These are phyloP conservation scores for Steinernema feltiae DNA, from an alignment of 1,140 invertebrate genomes.

Conservation along the genomic window DNA sequence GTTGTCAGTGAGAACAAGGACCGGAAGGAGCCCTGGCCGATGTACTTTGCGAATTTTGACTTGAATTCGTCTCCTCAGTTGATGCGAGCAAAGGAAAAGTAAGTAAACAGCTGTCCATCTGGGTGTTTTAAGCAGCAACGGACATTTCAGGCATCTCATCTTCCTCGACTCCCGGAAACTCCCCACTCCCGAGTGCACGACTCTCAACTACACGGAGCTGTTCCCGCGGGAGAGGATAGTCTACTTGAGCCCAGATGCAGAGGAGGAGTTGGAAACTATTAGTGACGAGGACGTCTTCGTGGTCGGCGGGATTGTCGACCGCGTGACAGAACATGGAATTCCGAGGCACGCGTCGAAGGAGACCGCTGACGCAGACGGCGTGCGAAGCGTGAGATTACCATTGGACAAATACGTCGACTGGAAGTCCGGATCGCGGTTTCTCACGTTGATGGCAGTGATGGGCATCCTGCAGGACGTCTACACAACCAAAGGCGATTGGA, in stretches of 20 bases:
- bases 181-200: background rate
- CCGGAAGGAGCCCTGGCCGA: slow-evolving; percentile 28
- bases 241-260: slow-evolving; percentile 41
- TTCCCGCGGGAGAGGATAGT: slow-evolving; percentile 25
- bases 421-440: slow-evolving; percentile 36
- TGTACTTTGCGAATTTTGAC: slow-evolving; percentile 40
- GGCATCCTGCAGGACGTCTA: slow-evolving; percentile 37
- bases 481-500: slow-evolving; percentile 33
- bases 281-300: slow-evolving; percentile 34
- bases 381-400: slow-evolving; percentile 29
- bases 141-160: slow-evolving; percentile 17
- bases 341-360: slow-evolving; percentile 34
- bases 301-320: slow-evolving; percentile 46
- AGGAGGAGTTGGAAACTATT: slow-evolving; percentile 31
- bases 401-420: slow-evolving; percentile 38
- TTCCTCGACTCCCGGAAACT: background rate
- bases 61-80: background rate
- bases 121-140: background rate
- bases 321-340: slow-evolving; percentile 37
- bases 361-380: slow-evolving; percentile 29
- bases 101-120: background rate
- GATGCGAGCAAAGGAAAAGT: background rate
- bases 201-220: background rate
- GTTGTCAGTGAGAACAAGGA: slow-evolving; percentile 28
- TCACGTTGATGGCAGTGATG: slow-evolving; percentile 38